These are phyloP conservation scores for Elaphurus davidianus DNA, from an alignment of 2,113 vertebrate genomes.

Conservation along the genomic window DNA sequence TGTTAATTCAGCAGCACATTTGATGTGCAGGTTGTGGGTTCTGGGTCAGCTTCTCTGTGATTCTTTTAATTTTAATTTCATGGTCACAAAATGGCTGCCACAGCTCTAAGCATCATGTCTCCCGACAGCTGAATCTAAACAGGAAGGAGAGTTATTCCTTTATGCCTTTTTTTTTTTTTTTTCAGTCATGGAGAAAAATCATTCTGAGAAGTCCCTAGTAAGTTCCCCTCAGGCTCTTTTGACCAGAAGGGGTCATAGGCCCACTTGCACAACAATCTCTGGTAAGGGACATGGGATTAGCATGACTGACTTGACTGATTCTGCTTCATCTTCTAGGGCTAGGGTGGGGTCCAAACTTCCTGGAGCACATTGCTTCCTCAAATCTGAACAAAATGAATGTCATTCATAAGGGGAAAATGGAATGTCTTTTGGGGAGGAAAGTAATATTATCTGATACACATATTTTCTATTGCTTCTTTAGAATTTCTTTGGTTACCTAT, in stretches of 20 bases:
- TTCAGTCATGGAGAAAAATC: neutral
- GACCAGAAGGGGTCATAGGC: neutral
- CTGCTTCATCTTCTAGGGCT: neutral
- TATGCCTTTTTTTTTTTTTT: neutral
- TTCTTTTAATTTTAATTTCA: slow-evolving; percentile 17
- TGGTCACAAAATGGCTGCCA: neutral
- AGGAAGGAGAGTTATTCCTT: neutral
- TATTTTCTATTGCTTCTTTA: neutral
- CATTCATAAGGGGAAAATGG: neutral
- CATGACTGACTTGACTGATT: neutral
- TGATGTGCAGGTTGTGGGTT: neutral
- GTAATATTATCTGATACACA: neutral
- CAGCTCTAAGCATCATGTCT: neutral
- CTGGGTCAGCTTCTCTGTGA: neutral
- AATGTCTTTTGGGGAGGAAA: neutral
- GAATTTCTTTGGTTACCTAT: neutral
- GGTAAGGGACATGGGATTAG: neutral
- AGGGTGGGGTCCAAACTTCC: neutral
- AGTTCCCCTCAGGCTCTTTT: neutral
- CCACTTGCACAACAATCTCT: neutral
- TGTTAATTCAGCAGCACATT: neutral
- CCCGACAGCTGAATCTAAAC: neutral
- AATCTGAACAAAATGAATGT: neutral
- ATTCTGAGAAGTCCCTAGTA: neutral
- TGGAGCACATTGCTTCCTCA: neutral